A percentile compares a stretch with the other conserved stretches of the same genome.
Conservation (phyloP, 1,140 invertebrate species). For the Spodoptera litura region DNA sequence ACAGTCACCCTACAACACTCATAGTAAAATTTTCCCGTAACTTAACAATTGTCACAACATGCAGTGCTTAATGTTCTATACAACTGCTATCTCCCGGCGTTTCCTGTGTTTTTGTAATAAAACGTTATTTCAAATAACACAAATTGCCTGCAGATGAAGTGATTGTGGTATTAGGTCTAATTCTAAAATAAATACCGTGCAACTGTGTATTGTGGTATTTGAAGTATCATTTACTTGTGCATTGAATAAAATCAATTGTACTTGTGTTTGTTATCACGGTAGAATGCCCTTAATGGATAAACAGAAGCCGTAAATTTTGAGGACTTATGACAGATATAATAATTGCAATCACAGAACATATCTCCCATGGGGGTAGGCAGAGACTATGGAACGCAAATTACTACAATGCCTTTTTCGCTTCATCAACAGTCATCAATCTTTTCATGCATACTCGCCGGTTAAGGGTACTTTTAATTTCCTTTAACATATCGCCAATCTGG, state of each 20-base stretch:
- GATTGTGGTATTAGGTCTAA: slow-evolving; percentile 25
- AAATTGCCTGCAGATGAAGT: slow-evolving; percentile 38
- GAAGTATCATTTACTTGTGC: not conserved
- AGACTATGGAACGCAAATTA: too few relatives aligned
- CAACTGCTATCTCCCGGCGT: slow-evolving; percentile 6
- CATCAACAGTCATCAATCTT: too few relatives aligned
- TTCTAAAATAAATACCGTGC: slow-evolving; percentile 14
- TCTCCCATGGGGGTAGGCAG: too few relatives aligned
- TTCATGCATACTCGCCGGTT: too few relatives aligned
- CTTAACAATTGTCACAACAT: slow-evolving; percentile 32
- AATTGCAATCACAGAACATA: too few relatives aligned
- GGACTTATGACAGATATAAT: too few relatives aligned
- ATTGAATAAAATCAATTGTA: not conserved
- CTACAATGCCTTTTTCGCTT: too few relatives aligned
- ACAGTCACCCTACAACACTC: slow-evolving; percentile 13
- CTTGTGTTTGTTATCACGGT: not conserved
- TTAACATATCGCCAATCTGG: too few relatives aligned
- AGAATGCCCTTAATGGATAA: too few relatives aligned
- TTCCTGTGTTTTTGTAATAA: slow-evolving; percentile 44
- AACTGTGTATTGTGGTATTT: not conserved
- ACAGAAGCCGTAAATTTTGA: too few relatives aligned
- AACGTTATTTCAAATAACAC: slow-evolving; percentile 31
- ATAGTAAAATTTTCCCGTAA: slow-evolving; percentile 23
- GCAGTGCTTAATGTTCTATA: slow-evolving; percentile 39
- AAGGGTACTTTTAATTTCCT: too few relatives aligned